Conservation (phyloP, 2,113 vertebrate species). For the Desmodus rotundus region DNA sequence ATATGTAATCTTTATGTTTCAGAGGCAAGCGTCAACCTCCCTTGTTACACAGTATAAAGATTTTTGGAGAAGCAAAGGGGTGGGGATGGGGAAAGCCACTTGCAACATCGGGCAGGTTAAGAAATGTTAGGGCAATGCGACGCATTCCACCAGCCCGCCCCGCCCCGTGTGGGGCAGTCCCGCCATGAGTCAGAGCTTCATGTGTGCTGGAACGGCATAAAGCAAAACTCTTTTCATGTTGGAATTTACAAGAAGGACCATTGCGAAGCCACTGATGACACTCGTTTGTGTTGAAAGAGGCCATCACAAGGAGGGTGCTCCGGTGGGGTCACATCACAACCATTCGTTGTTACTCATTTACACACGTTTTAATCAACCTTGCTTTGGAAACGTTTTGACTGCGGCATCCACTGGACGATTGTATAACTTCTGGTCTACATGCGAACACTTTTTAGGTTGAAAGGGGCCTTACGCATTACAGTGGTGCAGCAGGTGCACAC, state of each 20-base stretch:
- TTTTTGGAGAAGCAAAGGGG: not conserved
- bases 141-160: not conserved
- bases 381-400: not conserved
- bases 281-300: slow-evolving; percentile 4
- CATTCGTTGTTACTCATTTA: slow-evolving; percentile 4
- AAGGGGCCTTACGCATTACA: not conserved
- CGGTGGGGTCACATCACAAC: not conserved
- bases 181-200: slow-evolving; percentile 37
- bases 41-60: not conserved
- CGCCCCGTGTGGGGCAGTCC: slow-evolving; percentile 7
- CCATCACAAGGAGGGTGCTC: not conserved
- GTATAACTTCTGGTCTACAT: not conserved
- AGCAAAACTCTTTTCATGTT: not conserved
- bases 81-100: not conserved
- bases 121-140: not conserved
- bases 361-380: not conserved
- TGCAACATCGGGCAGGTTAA: slow-evolving; percentile 28
- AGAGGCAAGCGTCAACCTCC: not conserved
- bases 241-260: slow-evolving; percentile 34
- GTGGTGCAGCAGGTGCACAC: not conserved
- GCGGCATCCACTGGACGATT: not conserved
- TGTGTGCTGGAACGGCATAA: slow-evolving; percentile 1
- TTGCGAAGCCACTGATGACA: not conserved
- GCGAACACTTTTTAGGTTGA: not conserved
- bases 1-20: not conserved